Percentiles rank a stretch among this genome's conserved stretches.
Conservation (phyloP, 2,888 invertebrate species). For the Cactoblastis cactorum region DNA sequence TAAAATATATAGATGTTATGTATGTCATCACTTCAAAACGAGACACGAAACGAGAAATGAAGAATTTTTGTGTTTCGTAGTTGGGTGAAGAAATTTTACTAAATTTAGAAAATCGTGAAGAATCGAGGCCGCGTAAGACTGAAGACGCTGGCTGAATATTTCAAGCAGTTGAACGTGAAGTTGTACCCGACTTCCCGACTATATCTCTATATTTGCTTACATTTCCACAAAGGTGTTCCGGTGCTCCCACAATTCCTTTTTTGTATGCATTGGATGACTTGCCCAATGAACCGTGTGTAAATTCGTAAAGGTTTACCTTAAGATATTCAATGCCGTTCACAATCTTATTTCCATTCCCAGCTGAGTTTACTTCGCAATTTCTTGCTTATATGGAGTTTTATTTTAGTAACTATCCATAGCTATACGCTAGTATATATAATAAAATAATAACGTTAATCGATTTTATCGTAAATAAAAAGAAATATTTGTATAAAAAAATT, state of each 20-base stretch:
- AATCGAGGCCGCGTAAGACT: conserved; percentile 46
- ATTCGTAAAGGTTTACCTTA: conserved; percentile 17
- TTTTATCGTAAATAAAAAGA: too few relatives aligned
- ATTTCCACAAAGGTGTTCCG: conserved; percentile 34
- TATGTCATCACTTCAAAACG: background rate
- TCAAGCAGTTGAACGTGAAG: conserved; percentile 14
- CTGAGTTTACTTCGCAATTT: background rate
- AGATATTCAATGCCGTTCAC: conserved; percentile 1
- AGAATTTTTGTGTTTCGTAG: background rate
- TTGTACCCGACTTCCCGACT: conserved; percentile 18
- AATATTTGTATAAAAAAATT: too few relatives aligned
- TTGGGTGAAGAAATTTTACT: conserved; percentile 6
- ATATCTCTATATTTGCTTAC: conserved; percentile 28
- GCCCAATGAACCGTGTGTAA: conserved; percentile 33
- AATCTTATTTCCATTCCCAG: background rate
- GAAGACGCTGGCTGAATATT: conserved; percentile 33
- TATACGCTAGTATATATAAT: too few relatives aligned
- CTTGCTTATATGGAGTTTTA: background rate
- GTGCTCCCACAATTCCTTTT: conserved; percentile 36
- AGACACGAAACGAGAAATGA: background rate
- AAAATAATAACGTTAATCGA: too few relatives aligned
- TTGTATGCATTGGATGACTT: conserved; percentile 41
- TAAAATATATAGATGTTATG: too few relatives aligned
- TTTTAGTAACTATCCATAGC: background rate
- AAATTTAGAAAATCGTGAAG: conserved; percentile 41